phyloP scores from a whole-genome alignment of 2,888 invertebrate genomes.

The Diogma glabrata region DNA sequence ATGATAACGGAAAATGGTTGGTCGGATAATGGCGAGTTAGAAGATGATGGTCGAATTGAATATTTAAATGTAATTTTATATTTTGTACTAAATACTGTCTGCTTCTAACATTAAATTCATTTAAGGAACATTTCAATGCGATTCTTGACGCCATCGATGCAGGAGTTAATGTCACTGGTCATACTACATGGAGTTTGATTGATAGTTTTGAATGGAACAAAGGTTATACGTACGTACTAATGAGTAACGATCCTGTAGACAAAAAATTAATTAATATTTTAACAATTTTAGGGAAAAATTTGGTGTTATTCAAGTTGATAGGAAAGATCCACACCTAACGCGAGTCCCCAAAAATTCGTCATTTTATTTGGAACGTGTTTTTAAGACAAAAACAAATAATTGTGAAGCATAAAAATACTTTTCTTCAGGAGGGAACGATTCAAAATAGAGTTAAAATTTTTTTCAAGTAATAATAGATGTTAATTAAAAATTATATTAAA shows the following conservation, averaged over 20 bases:
- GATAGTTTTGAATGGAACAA: constrained; percentile 53
- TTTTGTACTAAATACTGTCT: too few relatives aligned
- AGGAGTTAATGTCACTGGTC: constrained; percentile 39
- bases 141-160: constrained; percentile 40
- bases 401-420: too few relatives aligned
- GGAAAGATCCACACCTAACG: constrained; percentile 42
- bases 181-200: constrained; percentile 49
- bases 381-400: too few relatives aligned
- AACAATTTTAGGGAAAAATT: too few relatives aligned
- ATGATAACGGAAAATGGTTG: constrained; percentile 46
- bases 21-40: constrained; percentile 29
- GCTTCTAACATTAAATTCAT: too few relatives aligned
- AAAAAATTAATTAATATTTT: too few relatives aligned
- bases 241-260: too few relatives aligned
- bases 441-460: too few relatives aligned
- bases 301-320: constrained; percentile 58
- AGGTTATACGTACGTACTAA: constrained; percentile 52
- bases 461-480: too few relatives aligned
- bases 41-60: constrained; percentile 28
- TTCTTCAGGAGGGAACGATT: too few relatives aligned
- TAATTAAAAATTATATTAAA: too few relatives aligned
- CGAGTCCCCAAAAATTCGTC: constrained; percentile 54
- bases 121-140: constrained; percentile 33
- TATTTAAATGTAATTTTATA: constrained; percentile 14
- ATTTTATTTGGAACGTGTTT: too few relatives aligned